phyloP scores from a whole-genome alignment of 2,113 vertebrate species.

The Pachyramphus minor region DNA sequence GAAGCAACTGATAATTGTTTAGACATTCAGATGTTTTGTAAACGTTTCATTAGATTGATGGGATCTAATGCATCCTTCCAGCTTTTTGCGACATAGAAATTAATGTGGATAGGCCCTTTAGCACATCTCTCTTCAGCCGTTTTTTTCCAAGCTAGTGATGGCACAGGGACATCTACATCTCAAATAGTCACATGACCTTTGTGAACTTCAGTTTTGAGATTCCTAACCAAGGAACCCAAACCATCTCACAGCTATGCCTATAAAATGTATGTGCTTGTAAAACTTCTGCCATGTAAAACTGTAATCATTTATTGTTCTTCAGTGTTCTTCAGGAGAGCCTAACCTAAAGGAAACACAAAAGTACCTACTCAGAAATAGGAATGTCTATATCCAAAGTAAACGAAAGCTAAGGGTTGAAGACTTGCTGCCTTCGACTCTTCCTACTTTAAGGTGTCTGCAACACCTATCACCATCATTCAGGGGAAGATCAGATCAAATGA shows the following conservation, averaged over 20 bases:
- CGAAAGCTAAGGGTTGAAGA: neutral
- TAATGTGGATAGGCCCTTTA: neutral
- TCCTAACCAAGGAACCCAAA: neutral
- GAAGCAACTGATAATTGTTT: constrained; percentile 45
- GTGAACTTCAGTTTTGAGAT: neutral
- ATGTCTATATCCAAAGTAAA: neutral
- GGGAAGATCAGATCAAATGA: neutral
- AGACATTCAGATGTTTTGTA: constrained; percentile 21
- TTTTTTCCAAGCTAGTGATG: neutral
- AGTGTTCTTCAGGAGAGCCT: neutral
- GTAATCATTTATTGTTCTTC: neutral
- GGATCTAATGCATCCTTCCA: neutral
- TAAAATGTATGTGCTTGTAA: neutral
- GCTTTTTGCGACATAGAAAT: neutral
- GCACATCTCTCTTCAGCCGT: neutral
- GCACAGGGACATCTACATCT: neutral
- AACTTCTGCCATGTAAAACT: neutral
- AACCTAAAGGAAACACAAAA: neutral
- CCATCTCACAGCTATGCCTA: neutral
- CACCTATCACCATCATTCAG: neutral
- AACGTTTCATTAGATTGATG: constrained; percentile 31
- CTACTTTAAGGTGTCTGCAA: neutral
- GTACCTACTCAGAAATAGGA: neutral
- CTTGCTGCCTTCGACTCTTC: neutral
- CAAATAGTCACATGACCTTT: neutral